Base-by-base conservation (phyloP, 2,113 vertebrate genomes). In the Chionodraco myersi region DNA sequence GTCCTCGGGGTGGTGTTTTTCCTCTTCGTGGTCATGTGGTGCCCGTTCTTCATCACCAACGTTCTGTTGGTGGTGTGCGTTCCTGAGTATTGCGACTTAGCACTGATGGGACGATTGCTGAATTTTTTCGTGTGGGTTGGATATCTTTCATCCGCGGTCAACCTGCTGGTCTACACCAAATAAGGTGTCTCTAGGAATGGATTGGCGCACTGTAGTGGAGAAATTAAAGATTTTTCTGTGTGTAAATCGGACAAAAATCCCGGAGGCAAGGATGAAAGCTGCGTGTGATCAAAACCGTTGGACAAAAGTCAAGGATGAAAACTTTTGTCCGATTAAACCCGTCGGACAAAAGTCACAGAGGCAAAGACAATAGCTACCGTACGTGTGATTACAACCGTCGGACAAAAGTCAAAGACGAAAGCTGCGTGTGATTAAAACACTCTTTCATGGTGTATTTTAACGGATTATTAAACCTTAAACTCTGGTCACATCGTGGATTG, bases 21-120 rank as follows among this genome's bases (percentile, higher is more conserved):
- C 45, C 95, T 99, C 63, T 99, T 99, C 15, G 97, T 99, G 74
- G 94, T 97, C 78, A 99, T 99, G 98, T 99, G 98, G 98, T 98
- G 98, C 86, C 98, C 98, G 0, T 99, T 99, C 78, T 99, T 99
- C 91, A 94, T 99, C 92, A 99, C 98, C 34, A 99, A 99, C 61
- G 97, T 99, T 68, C 95, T 98, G 94, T 94, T 94, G 0, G 97
- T 97, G 76, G 95, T 96, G 63, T 99, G 98, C 63, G 95, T 96
- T 52, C 89, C 96, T 0, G 84, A 94, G 0, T 91, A 92, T 0
- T 99, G 98, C 34, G 94, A 96, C 0, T 85, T 95, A 4, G 73
- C 83, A 0, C 84, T 98, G 70, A 93, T 98, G 54, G 95, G 85
- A 14, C 94, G 92, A 21, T 95, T 99, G 73, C 95, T 99, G 48